Evolutionary conservation across 2,888 invertebrate species (phyloP), one percentile per base, ranked within the genome.

Genomic region (Heliconius ethilla): DNA sequence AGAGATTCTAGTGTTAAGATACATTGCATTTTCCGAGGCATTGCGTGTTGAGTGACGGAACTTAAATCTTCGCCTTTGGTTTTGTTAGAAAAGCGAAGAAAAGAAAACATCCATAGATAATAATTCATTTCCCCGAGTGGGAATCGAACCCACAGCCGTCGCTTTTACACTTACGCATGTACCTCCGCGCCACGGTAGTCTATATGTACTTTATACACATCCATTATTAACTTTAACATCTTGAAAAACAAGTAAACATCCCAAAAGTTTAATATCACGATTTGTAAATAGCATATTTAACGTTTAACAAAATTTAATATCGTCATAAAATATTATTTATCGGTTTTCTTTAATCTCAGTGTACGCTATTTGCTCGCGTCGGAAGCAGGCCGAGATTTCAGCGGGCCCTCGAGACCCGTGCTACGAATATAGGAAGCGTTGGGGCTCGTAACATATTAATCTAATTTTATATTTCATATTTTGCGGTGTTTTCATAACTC

Each of bases 291-390:
- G 87, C 89, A 90, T 90, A 91, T 91, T 91, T 91, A 91, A 90
- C 89, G 90, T 90, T 91, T 89, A 91, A 86, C 87, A 86, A 87
- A 89, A 90, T 92, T 92, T 91, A 92, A 92, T 91, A 91, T 89
- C 27, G 90, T 90, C 92, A 88, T 92, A 92, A 92, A 92, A 90
- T 86, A 89, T 89, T 91, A 92, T 92, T 92, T 92, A 92, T 92
- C 66, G 59, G 67, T 73, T 75, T 75, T 75, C 75, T 75, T 45
- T 75, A 67, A 74, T 63, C 66, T 66, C 51, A 25, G 29, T 63
- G 27, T 65, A 88, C 82, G 84, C 87, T 89, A 88, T 91, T 91
- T 88, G 87, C 86, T 87, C 88, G 85, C 85, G 85, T 86, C 85
- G 85, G 83, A 84, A 85, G 83, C 81, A 81, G 84, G 80, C 81